phyloP scores from a whole-genome alignment of 2,888 invertebrate species.

The Hyposoter dolosus region DNA sequence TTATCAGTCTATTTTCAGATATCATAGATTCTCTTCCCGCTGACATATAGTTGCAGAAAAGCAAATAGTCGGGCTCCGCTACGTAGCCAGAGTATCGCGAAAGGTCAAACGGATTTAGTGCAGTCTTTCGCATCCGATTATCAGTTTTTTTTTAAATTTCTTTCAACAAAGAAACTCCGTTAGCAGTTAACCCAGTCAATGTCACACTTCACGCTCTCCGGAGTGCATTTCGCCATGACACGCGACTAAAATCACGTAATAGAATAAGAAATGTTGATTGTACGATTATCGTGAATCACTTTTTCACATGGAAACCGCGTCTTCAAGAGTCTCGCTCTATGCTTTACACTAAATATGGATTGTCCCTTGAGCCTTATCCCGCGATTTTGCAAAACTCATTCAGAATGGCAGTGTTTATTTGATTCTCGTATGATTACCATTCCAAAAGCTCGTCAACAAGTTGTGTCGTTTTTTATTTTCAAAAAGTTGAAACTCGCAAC shows the following conservation, averaged over 20 bases:
- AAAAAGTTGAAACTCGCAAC: neutral
- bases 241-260: conserved; percentile 40
- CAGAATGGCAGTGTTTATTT: neutral
- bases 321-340: conserved; percentile 66
- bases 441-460: neutral
- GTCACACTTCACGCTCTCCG: conserved; percentile 74
- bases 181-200: conserved; percentile 77
- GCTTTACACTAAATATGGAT: conserved; percentile 78
- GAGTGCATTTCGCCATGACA: conserved; percentile 54
- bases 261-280: conserved; percentile 40
- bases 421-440: neutral
- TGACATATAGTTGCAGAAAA: conserved; percentile 25
- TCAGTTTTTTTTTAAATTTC: conserved; percentile 6
- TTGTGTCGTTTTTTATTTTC: neutral
- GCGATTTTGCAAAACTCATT: neutral
- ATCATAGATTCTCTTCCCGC: conserved; percentile 68
- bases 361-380: conserved; percentile 7
- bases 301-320: conserved; percentile 54
- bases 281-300: conserved; percentile 39
- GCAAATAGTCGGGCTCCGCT: conserved; percentile 7
- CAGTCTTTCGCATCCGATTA: conserved; percentile 43
- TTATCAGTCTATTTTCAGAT: conserved; percentile 76
- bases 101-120: conserved; percentile 55
- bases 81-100: conserved; percentile 16
- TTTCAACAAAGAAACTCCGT: conserved; percentile 66